phyloP scores from a whole-genome alignment of 2,113 vertebrate species.

The Donacobius atricapilla region DNA sequence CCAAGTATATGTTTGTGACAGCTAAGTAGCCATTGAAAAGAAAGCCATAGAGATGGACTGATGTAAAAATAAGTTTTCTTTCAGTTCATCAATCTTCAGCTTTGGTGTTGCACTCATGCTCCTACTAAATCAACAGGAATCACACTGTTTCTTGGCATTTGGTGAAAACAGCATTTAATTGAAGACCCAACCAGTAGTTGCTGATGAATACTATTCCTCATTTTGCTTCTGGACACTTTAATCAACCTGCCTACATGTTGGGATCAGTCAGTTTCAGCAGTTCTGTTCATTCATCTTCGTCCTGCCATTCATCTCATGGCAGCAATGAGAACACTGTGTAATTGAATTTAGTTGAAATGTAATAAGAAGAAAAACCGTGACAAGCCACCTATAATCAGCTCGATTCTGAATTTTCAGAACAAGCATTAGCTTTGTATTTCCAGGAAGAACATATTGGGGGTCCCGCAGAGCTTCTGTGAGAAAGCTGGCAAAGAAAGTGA shows the following conservation, averaged over 20 bases:
- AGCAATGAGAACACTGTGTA: conserved; percentile 59
- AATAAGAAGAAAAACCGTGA: conserved; percentile 59
- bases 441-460: background rate
- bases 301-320: conserved; percentile 65
- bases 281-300: conserved; percentile 70
- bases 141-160: conserved; percentile 36
- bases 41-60: background rate
- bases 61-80: background rate
- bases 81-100: background rate
- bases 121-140: conserved; percentile 9
- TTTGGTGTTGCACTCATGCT: background rate
- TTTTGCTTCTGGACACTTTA: conserved; percentile 73
- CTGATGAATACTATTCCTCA: conserved; percentile 63
- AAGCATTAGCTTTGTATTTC: conserved; percentile 10
- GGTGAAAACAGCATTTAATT: conserved; percentile 62
- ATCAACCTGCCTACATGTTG: conserved; percentile 65
- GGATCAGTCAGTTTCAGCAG: conserved; percentile 69
- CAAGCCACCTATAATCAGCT: conserved; percentile 44
- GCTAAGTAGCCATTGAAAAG: background rate
- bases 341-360: conserved; percentile 74
- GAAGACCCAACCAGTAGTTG: conserved; percentile 51
- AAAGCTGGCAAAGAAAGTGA: background rate
- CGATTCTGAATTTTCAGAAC: conserved; percentile 27
- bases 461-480: background rate
- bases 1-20: background rate